phyloP scores from a whole-genome alignment of 1,140 invertebrate genomes.

The Zaprionus inermis region DNA sequence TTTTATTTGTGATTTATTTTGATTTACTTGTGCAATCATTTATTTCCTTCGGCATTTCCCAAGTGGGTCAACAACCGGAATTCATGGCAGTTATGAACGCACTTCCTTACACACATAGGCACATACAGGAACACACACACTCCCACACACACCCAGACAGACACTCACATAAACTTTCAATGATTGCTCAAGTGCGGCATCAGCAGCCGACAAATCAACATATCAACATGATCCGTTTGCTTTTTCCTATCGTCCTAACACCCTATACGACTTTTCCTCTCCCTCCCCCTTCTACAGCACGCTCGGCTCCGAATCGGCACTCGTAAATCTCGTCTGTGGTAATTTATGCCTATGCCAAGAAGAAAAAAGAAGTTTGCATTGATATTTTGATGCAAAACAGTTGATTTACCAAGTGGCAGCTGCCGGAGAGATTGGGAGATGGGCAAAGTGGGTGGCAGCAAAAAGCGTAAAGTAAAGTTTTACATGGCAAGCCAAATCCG shows the following conservation, averaged over 20 bases:
- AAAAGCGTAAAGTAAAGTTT: constrained; percentile 62
- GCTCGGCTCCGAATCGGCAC: constrained; percentile 13
- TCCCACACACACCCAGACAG: neutral
- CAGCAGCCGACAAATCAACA: constrained; percentile 34
- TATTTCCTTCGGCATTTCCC: neutral
- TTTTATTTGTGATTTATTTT: neutral
- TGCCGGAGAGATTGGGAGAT: neutral
- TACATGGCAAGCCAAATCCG: constrained; percentile 63
- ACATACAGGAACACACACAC: too few species aligned
- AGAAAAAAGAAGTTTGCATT: constrained; percentile 59
- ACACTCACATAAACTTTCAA: neutral
- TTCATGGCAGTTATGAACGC: constrained; percentile 1
- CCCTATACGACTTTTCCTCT: neutral
- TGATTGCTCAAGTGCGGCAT: constrained; percentile 3
- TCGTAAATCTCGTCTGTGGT: constrained; percentile 38
- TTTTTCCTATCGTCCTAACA: neutral
- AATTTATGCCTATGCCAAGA: constrained; percentile 69
- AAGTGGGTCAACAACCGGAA: neutral
- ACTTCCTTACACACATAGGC: neutral
- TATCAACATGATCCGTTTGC: constrained; percentile 17
- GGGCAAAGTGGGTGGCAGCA: neutral
- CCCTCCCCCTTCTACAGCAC: neutral
- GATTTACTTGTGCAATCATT: neutral
- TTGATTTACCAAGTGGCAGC: constrained; percentile 70
- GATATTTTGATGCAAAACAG: constrained; percentile 79